These are phyloP conservation scores for Australoheros facetus DNA, from an alignment of 2,797 vertebrate genomes.

Conservation along the genomic window DNA sequence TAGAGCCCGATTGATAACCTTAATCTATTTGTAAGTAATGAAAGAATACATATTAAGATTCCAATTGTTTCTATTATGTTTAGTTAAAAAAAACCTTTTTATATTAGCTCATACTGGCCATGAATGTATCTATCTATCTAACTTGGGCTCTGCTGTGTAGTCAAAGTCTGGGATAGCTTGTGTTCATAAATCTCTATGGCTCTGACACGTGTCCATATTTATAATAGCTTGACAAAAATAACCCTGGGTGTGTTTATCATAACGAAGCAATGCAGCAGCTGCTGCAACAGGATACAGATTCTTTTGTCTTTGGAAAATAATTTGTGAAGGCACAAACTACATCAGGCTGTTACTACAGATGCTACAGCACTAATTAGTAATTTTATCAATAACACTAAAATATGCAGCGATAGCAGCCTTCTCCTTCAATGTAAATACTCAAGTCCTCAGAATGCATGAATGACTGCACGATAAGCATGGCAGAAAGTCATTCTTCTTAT, in stretches of 20 bases:
- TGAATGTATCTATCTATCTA: neutral
- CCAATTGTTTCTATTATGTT: neutral
- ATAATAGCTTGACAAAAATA: neutral
- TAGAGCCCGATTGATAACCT: neutral
- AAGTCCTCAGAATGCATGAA: slow-evolving; percentile 25
- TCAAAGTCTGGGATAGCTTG: neutral
- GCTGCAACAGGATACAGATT: neutral
- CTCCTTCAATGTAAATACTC: slow-evolving; percentile 9
- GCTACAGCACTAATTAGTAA: neutral
- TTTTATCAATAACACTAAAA: neutral
- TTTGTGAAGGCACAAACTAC: neutral
- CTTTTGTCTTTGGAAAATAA: neutral
- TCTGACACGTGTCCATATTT: neutral
- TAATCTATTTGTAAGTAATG: neutral
- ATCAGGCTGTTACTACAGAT: neutral
- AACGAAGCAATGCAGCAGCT: neutral
- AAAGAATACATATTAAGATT: neutral
- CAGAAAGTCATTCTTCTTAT: neutral
- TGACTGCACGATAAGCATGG: slow-evolving; percentile 18
- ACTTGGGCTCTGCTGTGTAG: neutral
- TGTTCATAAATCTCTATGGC: neutral
- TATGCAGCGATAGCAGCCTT: slow-evolving; percentile 7
- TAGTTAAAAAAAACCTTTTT: neutral
- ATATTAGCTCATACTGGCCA: neutral
- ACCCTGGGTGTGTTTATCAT: neutral